Evolutionary conservation across 2,888 invertebrate species (phyloP).

Genomic region (Lutraria lutraria): DNA sequence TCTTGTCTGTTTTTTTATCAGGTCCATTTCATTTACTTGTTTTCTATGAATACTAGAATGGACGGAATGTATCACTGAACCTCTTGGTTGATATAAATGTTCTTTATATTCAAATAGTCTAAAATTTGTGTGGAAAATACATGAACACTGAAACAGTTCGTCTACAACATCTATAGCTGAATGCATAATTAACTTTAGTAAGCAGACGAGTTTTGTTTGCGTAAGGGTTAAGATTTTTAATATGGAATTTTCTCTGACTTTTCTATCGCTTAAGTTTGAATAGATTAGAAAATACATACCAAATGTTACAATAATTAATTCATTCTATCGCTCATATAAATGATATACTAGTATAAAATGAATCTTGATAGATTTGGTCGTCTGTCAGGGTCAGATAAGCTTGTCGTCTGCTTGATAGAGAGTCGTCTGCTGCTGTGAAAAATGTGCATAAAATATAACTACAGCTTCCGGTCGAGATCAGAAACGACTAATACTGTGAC

Average conservation of each 20-base stretch:
- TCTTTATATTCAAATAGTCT: slow-evolving; percentile 19
- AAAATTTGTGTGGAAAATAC: not conserved
- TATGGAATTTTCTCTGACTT: slow-evolving; percentile 16
- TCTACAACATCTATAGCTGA: slow-evolving; percentile 1
- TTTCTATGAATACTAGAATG: not conserved
- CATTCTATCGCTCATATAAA: slow-evolving; percentile 30
- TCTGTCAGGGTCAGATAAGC: slow-evolving; percentile 51
- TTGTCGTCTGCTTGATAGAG: slow-evolving; percentile 41
- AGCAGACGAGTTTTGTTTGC: not conserved
- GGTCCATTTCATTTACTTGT: not conserved
- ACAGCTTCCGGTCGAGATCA: slow-evolving; percentile 33
- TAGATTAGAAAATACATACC: slow-evolving; percentile 38
- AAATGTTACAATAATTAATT: slow-evolving; percentile 51
- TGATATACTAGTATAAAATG: slow-evolving; percentile 35
- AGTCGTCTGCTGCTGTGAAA: slow-evolving; percentile 30
- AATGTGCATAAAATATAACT: slow-evolving; percentile 47
- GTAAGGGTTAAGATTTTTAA: not conserved
- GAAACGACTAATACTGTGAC: slow-evolving; percentile 20
- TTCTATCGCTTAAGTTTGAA: slow-evolving; percentile 11
- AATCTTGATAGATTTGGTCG: slow-evolving; percentile 43
- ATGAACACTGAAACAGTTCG: not conserved
- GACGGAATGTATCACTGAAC: not conserved
- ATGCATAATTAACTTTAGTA: slow-evolving; percentile 1
- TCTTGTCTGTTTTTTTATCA: not conserved
- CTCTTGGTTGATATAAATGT: slow-evolving; percentile 10